Evolutionary conservation across 2,888 invertebrate species (phyloP), one percentile per base, ranked within the genome.

Genomic region (Cremastinae sp.): DNA sequence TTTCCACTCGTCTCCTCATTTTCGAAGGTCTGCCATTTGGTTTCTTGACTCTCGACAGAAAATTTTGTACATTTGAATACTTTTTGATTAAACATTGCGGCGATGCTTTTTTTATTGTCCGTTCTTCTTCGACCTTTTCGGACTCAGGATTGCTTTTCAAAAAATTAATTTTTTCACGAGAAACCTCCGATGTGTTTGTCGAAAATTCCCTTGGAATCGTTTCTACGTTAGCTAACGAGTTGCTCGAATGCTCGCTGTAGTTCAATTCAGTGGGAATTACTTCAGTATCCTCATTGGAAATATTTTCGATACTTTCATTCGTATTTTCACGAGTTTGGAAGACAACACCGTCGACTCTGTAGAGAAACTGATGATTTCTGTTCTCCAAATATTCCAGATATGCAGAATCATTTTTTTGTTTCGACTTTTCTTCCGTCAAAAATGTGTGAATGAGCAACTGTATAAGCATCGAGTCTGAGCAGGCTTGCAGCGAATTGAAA

Each of bases 1-100:
- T 75, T 36, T 79, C 68, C 28, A 1, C 9, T 0, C 4, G 56
- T 7, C 56, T 66, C 28, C 41, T 47, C 5, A 14, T 43, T 58
- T 34, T 66, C 3, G 61, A 22, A 7, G 61, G 61, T 8, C 38
- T 68, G 7, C 14, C 12, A 5, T 41, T 68, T 2, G 36, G 43
- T 53, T 64, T 53, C 14, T 45, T 47, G 8, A 22, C 8, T 2
- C 14, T 41, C 41, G 34, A 22, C 36, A 22, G 4, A 1, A 16
- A 18, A 16, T 62, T 61, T 49, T 16, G n/a, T 54, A 10, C 38
- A 16, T 47, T 62, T 7, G 45, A 53, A 7, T 10, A 10, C n/a
- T n/a, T n/a, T n/a, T n/a, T n/a, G n/a, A 22, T 51, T 0, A 5
- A 20, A 41, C 49, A 8, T 47, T 59, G 5, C 20, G 12, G 10